Conservation (phyloP, 2,888 invertebrate species). For the Leptinotarsa haldemani region DNA sequence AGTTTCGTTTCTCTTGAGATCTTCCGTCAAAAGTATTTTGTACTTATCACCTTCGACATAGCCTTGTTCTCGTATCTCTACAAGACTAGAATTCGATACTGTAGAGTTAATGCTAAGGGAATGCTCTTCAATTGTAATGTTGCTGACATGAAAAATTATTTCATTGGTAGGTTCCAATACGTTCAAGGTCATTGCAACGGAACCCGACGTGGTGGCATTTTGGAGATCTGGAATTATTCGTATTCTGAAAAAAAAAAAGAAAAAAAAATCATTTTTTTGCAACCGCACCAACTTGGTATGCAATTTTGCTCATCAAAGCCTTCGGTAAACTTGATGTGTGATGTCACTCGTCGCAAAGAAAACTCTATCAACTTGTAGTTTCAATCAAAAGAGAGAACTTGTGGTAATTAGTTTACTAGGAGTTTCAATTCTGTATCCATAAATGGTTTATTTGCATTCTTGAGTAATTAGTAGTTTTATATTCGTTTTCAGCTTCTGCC, state of each 20-base stretch:
- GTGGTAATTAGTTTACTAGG: too few species aligned
- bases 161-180: constrained; percentile 63
- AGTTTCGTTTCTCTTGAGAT: constrained; percentile 58
- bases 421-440: too few species aligned
- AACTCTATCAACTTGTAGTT: too few species aligned
- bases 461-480: too few species aligned
- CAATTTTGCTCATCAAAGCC: too few species aligned
- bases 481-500: too few species aligned
- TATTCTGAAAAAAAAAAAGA: constrained; percentile 55
- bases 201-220: constrained; percentile 66
- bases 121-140: constrained; percentile 63
- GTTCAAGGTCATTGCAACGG: constrained; percentile 63
- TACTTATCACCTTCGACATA: constrained; percentile 61
- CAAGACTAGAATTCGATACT: constrained; percentile 53
- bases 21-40: constrained; percentile 60
- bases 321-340: too few species aligned
- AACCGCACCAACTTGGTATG: too few species aligned
- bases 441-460: too few species aligned
- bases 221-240: constrained; percentile 63
- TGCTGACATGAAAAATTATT: constrained; percentile 65
- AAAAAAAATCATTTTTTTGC: neutral
- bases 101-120: constrained; percentile 56
- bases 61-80: constrained; percentile 58
- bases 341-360: too few species aligned
- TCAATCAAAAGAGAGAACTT: too few species aligned